phyloP scores from a whole-genome alignment of 2,888 invertebrate genomes.

The Ormyrus rosae region DNA sequence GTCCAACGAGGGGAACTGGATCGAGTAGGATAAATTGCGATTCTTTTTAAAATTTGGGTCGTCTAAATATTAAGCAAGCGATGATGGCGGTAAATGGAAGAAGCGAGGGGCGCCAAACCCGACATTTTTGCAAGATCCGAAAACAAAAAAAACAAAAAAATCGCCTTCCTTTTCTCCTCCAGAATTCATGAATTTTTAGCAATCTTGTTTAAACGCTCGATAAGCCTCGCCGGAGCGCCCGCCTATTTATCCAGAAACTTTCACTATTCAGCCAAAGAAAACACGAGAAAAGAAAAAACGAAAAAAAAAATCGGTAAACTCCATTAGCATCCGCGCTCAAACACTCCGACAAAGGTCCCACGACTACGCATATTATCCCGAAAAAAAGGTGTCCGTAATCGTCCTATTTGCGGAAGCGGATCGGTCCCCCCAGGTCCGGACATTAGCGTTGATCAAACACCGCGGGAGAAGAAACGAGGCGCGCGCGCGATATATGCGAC shows the following conservation, averaged over 20 bases:
- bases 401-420: too few relatives aligned
- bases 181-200: constrained; percentile 5
- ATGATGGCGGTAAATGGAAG: neutral
- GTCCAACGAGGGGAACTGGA: too few relatives aligned
- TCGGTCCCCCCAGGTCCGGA: too few relatives aligned
- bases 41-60: neutral
- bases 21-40: too few relatives aligned
- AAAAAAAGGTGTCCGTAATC: too few relatives aligned
- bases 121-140: neutral
- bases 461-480: too few relatives aligned
- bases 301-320: neutral
- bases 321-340: constrained; percentile 15
- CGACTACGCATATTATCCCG: too few relatives aligned
- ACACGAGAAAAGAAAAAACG: neutral
- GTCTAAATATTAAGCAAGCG: neutral
- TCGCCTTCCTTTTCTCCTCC: neutral
- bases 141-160: neutral
- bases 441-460: too few relatives aligned
- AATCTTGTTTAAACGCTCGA: neutral
- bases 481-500: too few relatives aligned
- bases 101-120: neutral
- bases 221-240: neutral
- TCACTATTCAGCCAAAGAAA: neutral
- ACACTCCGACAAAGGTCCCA: neutral
- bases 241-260: constrained; percentile 11